phyloP scores from a whole-genome alignment of 2,888 invertebrate genomes.

The Parnassius mnemosyne region DNA sequence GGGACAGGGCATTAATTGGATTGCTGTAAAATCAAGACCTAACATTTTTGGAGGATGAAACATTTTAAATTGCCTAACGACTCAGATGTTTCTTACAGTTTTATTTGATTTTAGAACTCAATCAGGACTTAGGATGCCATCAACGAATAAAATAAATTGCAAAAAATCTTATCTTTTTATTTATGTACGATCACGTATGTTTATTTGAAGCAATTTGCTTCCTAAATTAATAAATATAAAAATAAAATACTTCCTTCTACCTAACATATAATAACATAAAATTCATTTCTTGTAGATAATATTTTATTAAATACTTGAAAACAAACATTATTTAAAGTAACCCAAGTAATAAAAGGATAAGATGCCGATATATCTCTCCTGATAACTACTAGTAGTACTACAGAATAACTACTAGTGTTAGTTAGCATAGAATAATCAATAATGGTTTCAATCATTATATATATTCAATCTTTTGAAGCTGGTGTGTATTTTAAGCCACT shows the following conservation, averaged over 20 bases:
- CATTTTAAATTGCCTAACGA: conserved; percentile 8
- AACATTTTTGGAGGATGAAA: background rate
- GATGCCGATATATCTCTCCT: background rate
- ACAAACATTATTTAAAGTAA: background rate
- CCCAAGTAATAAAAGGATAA: background rate
- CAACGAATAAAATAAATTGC: too few species aligned
- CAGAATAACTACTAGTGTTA: background rate
- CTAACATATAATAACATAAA: conserved; percentile 2
- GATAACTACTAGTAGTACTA: conserved; percentile 3
- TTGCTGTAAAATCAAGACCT: conserved; percentile 9
- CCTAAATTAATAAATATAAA: background rate
- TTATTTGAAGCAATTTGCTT: background rate
- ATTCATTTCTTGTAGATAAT: background rate
- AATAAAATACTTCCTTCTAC: background rate
- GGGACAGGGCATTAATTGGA: conserved; percentile 13
- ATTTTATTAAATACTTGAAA: too few species aligned
- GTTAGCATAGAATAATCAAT: background rate
- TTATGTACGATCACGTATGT: too few species aligned
- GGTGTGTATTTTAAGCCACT: conserved; percentile 69
- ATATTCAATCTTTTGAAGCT: conserved; percentile 44
- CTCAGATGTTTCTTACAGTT: too few species aligned
- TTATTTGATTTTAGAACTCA: background rate
- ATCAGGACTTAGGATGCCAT: too few species aligned
- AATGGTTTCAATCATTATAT: conserved; percentile 14
- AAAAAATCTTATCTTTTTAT: too few species aligned